Conservation (phyloP, 1,140 invertebrate species). For the Pseudomyrmex cubaensis region DNA sequence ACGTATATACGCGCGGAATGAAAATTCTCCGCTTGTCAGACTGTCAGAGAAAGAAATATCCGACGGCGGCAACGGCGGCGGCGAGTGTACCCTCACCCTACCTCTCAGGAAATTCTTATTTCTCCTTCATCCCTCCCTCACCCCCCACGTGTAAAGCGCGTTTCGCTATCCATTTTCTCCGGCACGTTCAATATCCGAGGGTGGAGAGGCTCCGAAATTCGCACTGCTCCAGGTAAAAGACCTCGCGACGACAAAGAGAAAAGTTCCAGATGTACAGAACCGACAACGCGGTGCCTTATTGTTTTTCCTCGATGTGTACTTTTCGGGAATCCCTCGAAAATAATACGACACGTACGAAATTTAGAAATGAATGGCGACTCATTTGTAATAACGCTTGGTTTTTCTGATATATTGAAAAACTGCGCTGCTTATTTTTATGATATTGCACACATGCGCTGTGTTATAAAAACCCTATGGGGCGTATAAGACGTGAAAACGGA, state of each 20-base stretch:
- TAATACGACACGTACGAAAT: conserved; percentile 21
- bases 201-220: conserved; percentile 34
- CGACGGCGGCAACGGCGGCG: background rate
- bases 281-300: background rate
- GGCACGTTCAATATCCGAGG: conserved; percentile 47
- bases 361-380: no score
- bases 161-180: conserved; percentile 44
- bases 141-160: conserved; percentile 14
- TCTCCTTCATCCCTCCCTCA: background rate
- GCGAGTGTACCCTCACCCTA: conserved; percentile 11
- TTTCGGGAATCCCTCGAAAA: conserved; percentile 33
- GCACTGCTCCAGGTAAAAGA: background rate
- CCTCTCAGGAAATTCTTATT: conserved; percentile 59
- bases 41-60: conserved; percentile 48
- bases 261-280: conserved; percentile 35
- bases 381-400: no score
- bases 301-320: conserved; percentile 29
- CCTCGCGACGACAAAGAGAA: background rate
- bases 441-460: no score
- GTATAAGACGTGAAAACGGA: no score
- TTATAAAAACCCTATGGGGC: no score
- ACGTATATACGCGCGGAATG: background rate
- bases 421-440: no score
- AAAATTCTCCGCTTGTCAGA: conserved; percentile 36
- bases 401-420: no score